Evolutionary conservation across 2,113 vertebrate genomes (phyloP).

Genomic region (Epinephelus moara): DNA sequence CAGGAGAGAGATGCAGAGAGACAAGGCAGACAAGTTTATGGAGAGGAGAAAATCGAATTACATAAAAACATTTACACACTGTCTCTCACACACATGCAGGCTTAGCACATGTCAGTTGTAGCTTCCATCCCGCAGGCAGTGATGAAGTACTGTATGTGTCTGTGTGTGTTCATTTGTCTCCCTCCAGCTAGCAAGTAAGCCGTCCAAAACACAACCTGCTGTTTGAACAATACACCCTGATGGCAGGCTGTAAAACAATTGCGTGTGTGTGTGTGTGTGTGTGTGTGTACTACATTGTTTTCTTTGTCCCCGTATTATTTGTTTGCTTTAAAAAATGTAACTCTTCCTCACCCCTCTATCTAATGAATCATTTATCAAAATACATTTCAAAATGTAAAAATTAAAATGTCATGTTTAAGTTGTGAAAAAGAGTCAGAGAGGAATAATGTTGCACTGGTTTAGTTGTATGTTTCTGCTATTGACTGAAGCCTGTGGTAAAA

Average conservation of each 20-base stretch:
- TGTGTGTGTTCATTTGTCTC: conserved; percentile 48
- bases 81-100: conserved; percentile 31
- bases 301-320: background rate
- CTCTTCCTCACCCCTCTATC: background rate
- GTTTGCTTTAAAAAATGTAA: background rate
- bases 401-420: background rate
- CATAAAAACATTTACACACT: conserved; percentile 34
- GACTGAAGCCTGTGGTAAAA: conserved; percentile 62
- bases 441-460: background rate
- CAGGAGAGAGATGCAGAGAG: conserved; percentile 31
- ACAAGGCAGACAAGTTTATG: conserved; percentile 54
- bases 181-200: conserved; percentile 63
- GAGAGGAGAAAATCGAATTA: conserved; percentile 59
- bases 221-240: conserved; percentile 61
- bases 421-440: conserved; percentile 3
- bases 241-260: conserved; percentile 54
- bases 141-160: conserved; percentile 31
- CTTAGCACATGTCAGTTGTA: conserved; percentile 55
- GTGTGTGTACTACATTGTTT: background rate
- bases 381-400: background rate
- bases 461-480: conserved; percentile 45
- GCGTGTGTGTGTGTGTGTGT: conserved; percentile 12
- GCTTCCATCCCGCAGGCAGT: conserved; percentile 38
- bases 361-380: background rate
- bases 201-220: conserved; percentile 70